Evolutionary conservation across 2,113 vertebrate genomes (phyloP).

Genomic region (Cebidichthys violaceus): DNA sequence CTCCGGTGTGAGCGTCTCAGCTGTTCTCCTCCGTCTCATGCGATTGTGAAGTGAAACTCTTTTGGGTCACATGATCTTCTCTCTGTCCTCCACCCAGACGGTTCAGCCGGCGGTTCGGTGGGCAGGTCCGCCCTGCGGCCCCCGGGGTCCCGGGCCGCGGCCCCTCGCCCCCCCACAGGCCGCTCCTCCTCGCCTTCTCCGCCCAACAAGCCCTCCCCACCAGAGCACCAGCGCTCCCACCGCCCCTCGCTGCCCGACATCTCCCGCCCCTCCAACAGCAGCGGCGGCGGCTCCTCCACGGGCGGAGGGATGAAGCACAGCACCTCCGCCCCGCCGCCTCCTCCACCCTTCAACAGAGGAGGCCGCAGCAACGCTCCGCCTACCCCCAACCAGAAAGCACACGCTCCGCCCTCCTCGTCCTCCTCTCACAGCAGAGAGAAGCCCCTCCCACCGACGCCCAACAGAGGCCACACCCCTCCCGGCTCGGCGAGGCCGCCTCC

Average conservation of each 20-base stretch:
- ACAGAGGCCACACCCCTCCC: slow-evolving; percentile 82
- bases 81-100: slow-evolving; percentile 79
- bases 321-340: slow-evolving; percentile 90
- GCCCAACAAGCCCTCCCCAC: slow-evolving; percentile 77
- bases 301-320: slow-evolving; percentile 90
- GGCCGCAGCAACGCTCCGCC: slow-evolving; percentile 79
- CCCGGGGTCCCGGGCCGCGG: slow-evolving; percentile 85
- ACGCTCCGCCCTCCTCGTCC: slow-evolving; percentile 55
- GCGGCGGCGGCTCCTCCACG: slow-evolving; percentile 51
- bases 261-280: slow-evolving; percentile 78
- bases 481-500: slow-evolving; percentile 82
- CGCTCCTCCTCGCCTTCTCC: slow-evolving; percentile 64
- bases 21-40: too few species aligned
- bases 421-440: slow-evolving; percentile 86
- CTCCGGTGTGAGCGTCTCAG: too few species aligned
- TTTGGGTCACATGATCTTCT: neutral
- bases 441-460: slow-evolving; percentile 82
- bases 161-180: slow-evolving; percentile 86
- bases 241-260: slow-evolving; percentile 93
- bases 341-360: slow-evolving; percentile 88
- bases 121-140: slow-evolving; percentile 87
- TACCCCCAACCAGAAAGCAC: slow-evolving; percentile 79
- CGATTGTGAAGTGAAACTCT: too few species aligned
- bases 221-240: slow-evolving; percentile 87
- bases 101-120: slow-evolving; percentile 83